These are phyloP conservation scores for Tiaroga cobitis DNA, from an alignment of 2,797 vertebrate genomes.

Conservation along the genomic window DNA sequence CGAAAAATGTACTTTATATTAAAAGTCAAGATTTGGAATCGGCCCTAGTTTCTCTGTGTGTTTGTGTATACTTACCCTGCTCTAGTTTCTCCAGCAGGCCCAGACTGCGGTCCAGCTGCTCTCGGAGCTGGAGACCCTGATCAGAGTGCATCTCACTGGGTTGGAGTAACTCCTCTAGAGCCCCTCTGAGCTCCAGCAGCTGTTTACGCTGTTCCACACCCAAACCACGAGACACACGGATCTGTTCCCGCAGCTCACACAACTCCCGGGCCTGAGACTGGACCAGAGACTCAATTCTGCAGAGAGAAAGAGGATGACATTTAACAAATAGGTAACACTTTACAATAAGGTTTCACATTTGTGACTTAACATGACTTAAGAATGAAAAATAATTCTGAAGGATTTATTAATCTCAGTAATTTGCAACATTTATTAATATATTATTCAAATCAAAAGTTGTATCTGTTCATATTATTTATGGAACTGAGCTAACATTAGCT, in stretches of 20 bases:
- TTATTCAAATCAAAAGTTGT: too few relatives aligned
- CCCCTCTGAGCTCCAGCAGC: constrained; percentile 79
- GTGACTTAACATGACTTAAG: too few relatives aligned
- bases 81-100: constrained; percentile 85
- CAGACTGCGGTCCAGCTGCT: constrained; percentile 87
- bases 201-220: constrained; percentile 83
- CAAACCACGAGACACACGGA: constrained; percentile 83
- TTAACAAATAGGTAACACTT: neutral
- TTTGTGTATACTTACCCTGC: constrained; percentile 62
- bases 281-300: constrained; percentile 87
- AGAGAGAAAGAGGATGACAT: neutral
- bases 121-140: constrained; percentile 80
- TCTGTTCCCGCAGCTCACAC: constrained; percentile 87
- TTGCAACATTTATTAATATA: too few relatives aligned
- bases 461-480: too few relatives aligned
- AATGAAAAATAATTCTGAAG: too few relatives aligned
- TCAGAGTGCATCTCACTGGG: constrained; percentile 79
- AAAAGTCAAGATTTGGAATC: neutral
- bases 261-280: constrained; percentile 88
- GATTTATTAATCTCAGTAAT: too few relatives aligned
- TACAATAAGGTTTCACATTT: too few relatives aligned
- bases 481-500: too few relatives aligned
- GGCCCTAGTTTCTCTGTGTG: neutral
- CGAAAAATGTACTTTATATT: too few relatives aligned
- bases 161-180: constrained; percentile 87